phyloP scores from a whole-genome alignment of 2,113 vertebrate genomes.

The Bubo bubo region DNA sequence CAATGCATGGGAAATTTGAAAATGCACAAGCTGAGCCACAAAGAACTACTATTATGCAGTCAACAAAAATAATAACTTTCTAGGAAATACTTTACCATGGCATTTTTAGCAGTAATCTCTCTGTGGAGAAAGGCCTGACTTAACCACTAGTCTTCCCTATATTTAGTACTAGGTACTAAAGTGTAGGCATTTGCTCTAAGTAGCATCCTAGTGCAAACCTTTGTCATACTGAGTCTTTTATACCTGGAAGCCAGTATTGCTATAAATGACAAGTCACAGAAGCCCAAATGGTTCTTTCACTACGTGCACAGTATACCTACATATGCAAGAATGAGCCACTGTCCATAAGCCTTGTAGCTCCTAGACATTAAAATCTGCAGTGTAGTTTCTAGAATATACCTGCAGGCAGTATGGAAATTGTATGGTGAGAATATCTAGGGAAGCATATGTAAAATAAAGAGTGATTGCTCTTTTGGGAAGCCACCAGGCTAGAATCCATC shows the following conservation, averaged over 20 bases:
- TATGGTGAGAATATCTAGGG: neutral
- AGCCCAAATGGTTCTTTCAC: neutral
- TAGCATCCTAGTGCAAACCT: neutral
- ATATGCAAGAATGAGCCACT: neutral
- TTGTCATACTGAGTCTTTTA: neutral
- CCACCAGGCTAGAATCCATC: neutral
- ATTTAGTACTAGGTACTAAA: neutral
- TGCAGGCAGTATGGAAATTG: neutral
- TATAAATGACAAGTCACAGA: neutral
- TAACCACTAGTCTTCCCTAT: neutral
- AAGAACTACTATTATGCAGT: neutral
- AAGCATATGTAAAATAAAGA: neutral
- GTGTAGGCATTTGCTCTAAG: neutral
- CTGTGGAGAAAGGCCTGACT: neutral
- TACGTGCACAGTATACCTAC: rapidly evolving
- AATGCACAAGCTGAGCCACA: neutral
- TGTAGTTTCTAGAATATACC: neutral
- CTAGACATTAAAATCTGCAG: neutral
- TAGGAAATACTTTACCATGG: neutral
- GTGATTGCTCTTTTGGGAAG: neutral
- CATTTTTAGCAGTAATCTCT: neutral
- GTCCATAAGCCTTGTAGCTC: neutral
- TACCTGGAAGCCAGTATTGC: neutral
- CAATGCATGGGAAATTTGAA: neutral
- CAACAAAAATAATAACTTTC: neutral